These are phyloP conservation scores for Chondrilla cf. caribensis DNA, from an alignment of 37 sponge, comb jelly and placozoan genomes.

Conservation along the genomic window DNA sequence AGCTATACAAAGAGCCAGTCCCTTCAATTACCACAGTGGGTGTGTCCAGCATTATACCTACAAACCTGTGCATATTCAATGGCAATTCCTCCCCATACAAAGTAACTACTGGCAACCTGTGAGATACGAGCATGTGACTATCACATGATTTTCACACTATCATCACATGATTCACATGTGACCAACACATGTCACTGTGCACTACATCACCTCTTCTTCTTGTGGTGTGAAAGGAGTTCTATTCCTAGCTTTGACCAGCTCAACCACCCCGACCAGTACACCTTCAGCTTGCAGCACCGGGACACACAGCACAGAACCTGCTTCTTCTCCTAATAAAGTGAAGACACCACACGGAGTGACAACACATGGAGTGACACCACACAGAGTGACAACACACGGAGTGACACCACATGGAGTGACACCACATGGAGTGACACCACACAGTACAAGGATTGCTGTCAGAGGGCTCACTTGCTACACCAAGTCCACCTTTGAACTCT, in stretches of 20 bases:
- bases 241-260: conserved; percentile 8
- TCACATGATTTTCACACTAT: not conserved
- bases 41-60: not conserved
- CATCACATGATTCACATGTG: not conserved
- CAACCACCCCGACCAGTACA: conserved; percentile 26
- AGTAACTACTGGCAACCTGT: conserved; percentile 12
- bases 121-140: not conserved
- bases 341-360: too few species aligned
- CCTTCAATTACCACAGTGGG: not conserved
- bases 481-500: not conserved
- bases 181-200: not conserved
- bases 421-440: not conserved
- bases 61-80: conserved; percentile 8
- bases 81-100: conserved; percentile 15
- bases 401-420: too few species aligned
- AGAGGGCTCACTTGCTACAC: not conserved
- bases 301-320: conserved; percentile 22
- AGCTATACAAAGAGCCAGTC: not conserved
- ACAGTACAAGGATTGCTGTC: not conserved
- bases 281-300: conserved; percentile 21
- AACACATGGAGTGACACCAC: too few species aligned
- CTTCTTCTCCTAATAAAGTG: not conserved
- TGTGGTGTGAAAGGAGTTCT: conserved; percentile 20
- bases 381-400: too few species aligned
- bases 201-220: conserved; percentile 25